phyloP scores from a whole-genome alignment of 2,888 invertebrate genomes.

The Cacoxenus indagator region DNA sequence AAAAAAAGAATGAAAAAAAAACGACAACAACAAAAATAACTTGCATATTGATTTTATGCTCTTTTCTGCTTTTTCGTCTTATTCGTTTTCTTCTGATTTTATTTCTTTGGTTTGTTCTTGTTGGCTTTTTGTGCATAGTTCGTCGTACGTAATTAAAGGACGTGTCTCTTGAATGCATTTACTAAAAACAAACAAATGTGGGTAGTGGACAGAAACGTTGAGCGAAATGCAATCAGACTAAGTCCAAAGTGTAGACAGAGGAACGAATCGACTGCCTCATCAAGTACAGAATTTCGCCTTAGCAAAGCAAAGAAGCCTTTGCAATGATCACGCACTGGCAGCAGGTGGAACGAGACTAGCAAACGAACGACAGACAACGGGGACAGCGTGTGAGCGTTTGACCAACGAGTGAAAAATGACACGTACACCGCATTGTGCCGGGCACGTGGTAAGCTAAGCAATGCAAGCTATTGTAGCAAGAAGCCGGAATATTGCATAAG shows the following conservation, averaged over 20 bases:
- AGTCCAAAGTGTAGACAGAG: neutral
- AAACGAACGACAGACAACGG: neutral
- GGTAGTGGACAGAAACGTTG: neutral
- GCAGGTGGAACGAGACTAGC: no score
- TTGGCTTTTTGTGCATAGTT: conserved; percentile 43
- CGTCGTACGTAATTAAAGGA: conserved; percentile 68
- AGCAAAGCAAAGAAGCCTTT: conserved; percentile 51
- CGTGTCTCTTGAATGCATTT: conserved; percentile 59
- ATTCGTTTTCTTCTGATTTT: conserved; percentile 34
- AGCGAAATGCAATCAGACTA: conserved; percentile 19
- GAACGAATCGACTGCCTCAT: neutral
- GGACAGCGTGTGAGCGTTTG: conserved; percentile 14
- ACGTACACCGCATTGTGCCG: conserved; percentile 43
- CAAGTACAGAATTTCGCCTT: neutral
- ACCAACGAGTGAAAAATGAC: conserved; percentile 56
- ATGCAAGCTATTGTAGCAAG: neutral
- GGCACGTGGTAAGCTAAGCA: conserved; percentile 13
- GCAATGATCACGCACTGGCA: conserved; percentile 45
- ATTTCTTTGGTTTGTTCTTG: conserved; percentile 33
- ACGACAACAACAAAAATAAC: neutral
- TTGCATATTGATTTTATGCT: neutral
- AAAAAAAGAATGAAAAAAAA: neutral
- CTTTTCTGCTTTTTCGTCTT: conserved; percentile 11
- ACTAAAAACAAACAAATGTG: neutral
- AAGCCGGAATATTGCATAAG: neutral